phyloP scores from a whole-genome alignment of 2,888 invertebrate genomes.

The Anticlea derivata region DNA sequence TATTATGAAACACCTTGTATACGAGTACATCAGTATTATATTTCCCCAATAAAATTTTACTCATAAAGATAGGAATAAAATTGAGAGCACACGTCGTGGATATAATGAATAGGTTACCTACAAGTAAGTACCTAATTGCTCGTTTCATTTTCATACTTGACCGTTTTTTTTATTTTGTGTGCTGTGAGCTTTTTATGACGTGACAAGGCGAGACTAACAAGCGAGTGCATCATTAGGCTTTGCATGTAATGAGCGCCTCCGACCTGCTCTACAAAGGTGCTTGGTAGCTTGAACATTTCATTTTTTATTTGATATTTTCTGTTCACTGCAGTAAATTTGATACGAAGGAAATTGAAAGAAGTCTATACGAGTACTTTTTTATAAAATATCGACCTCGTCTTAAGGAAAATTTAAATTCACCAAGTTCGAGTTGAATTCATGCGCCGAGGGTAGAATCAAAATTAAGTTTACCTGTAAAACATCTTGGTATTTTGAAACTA shows the following conservation, averaged over 20 bases:
- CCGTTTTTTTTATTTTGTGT: constrained; percentile 39
- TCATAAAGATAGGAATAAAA: not conserved
- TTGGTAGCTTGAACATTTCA: constrained; percentile 33
- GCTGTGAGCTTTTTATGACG: constrained; percentile 46
- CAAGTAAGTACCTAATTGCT: constrained; percentile 33
- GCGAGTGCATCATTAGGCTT: constrained; percentile 66
- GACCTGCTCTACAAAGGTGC: constrained; percentile 42
- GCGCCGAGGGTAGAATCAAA: no score
- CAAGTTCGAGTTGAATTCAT: no score
- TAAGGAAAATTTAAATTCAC: no score
- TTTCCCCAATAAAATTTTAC: not conserved
- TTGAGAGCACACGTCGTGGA: not conserved
- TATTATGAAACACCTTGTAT: no score
- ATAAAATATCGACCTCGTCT: no score
- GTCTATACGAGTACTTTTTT: no score
- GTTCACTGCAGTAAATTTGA: constrained; percentile 9
- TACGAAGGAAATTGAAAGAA: constrained; percentile 12
- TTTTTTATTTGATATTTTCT: constrained; percentile 31
- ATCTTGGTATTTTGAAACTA: no score
- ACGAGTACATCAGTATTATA: no score
- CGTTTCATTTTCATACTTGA: constrained; percentile 39
- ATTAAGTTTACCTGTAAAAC: no score
- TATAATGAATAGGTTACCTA: not conserved
- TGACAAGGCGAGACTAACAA: constrained; percentile 62
- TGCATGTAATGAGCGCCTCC: constrained; percentile 55